Evolutionary conservation across 2,113 vertebrate species (phyloP).

Genomic region (Aix galericulata): DNA sequence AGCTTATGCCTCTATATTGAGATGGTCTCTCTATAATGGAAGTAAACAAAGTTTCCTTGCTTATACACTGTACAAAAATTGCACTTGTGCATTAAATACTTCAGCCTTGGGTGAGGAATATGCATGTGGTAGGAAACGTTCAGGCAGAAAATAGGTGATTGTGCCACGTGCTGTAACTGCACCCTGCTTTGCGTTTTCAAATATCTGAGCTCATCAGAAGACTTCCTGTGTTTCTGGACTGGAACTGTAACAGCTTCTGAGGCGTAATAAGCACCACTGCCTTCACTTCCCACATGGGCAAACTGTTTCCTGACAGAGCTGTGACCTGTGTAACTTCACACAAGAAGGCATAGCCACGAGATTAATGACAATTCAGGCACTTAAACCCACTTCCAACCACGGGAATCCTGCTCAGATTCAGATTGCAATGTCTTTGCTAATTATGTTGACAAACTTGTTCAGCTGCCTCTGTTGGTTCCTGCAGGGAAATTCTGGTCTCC

Average conservation of each 20-base stretch:
- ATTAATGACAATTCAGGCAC: not conserved
- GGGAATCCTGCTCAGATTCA: slow-evolving; percentile 4
- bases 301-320: not conserved
- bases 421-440: not conserved
- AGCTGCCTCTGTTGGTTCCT: slow-evolving; percentile 8
- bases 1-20: not conserved
- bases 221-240: not conserved
- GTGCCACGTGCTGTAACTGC: not conserved
- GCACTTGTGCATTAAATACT: not conserved
- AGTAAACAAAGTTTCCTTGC: not conserved
- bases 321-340: not conserved
- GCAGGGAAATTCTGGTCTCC: not conserved
- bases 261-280: not conserved
- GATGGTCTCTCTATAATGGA: not conserved
- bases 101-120: not conserved
- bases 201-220: not conserved
- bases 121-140: not conserved
- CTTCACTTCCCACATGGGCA: not conserved
- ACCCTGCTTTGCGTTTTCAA: slow-evolving; percentile 23
- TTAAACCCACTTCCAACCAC: not conserved
- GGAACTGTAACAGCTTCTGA: not conserved
- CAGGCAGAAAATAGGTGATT: not conserved
- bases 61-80: not conserved
- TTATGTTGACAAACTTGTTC: slow-evolving; percentile 25
- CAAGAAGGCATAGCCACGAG: not conserved